Evolutionary conservation across 2,888 invertebrate genomes (phyloP).

Genomic region (Hydropsyche betteni): DNA sequence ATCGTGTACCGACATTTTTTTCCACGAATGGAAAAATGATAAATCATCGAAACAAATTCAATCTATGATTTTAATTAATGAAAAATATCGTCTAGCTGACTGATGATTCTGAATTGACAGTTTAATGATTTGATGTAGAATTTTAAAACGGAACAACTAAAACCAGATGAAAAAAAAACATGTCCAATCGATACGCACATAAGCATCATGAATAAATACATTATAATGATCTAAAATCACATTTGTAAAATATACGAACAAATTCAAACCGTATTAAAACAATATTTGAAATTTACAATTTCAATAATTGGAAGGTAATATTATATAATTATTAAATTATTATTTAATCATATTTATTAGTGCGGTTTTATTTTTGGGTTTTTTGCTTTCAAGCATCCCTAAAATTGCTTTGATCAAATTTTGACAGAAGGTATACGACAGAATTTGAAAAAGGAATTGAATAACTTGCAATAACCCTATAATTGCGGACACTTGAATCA

Average conservation of each 20-base stretch:
- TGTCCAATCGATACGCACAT: not conserved
- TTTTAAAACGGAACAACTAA: constrained; percentile 9
- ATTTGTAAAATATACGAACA: no score
- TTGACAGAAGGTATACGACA: no score
- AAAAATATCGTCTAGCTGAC: constrained; percentile 38
- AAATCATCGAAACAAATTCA: constrained; percentile 16
- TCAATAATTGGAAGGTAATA: no score
- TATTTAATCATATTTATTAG: no score
- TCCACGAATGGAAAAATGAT: not conserved
- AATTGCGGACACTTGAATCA: constrained; percentile 14
- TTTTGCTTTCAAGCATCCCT: no score
- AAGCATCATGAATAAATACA: constrained; percentile 16
- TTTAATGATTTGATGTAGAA: constrained; percentile 24
- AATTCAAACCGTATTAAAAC: no score
- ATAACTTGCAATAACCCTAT: constrained; percentile 9
- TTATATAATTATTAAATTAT: no score
- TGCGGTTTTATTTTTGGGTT: no score
- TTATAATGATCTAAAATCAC: constrained; percentile 4
- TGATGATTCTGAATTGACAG: constrained; percentile 46
- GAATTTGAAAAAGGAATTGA: no score
- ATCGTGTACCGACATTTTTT: no score
- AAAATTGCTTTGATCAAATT: no score
- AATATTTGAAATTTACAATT: no score
- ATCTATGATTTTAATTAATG: constrained; percentile 39
- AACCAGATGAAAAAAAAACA: not conserved